Base-by-base conservation (phyloP, 2,888 invertebrate genomes). In the Acleris laterana region DNA sequence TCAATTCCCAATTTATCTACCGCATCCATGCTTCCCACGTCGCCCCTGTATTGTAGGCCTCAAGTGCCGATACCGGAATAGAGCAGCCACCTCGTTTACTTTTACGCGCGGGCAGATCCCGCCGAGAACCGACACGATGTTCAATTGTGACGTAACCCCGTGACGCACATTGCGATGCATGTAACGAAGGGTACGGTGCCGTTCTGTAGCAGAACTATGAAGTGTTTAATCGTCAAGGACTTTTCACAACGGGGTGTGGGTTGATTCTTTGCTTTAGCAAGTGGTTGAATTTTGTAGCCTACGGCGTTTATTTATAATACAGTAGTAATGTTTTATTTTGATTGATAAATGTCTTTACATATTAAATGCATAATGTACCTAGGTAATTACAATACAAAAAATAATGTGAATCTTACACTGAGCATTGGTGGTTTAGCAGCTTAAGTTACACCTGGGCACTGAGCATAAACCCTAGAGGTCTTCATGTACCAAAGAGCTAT, bases 11-110 rank as follows among this genome's bases (percentile, higher is more conserved):
- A 7, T 25, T 25, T 44, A 17, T 19, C 42, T 51, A 42, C 69
- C 68, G 44, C 55, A 62, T 69, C 56, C 63, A 52, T 52, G 38
- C 32, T n/a, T 50, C 32, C 6, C 11, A 13, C 60, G 0, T 51
- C 42, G 13, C 20, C 5, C 1, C 11, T 51, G 62, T 61, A 66
- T 57, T 50, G 50, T 44, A 56, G 61, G 62, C 70, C 49, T 63
- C 68, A 71, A 74, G 68, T 69, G 70, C 68, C 72, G 74, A 73
- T 75, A 73, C 70, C 68, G 69, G 70, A 74, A 72, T 70, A 70
- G 69, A 72, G 70, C 69, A 72, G 70, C 68, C 70, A 57, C 67
- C 65, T 72, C 72, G 73, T 73, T 74, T 71, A 70, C 70, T 71
- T 72, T 72, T 72, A 73, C 68, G 70, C 66, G 55, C 60, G 19